These are phyloP conservation scores for Heteropelma amictum DNA, from an alignment of 2,888 invertebrate species.

Conservation along the genomic window DNA sequence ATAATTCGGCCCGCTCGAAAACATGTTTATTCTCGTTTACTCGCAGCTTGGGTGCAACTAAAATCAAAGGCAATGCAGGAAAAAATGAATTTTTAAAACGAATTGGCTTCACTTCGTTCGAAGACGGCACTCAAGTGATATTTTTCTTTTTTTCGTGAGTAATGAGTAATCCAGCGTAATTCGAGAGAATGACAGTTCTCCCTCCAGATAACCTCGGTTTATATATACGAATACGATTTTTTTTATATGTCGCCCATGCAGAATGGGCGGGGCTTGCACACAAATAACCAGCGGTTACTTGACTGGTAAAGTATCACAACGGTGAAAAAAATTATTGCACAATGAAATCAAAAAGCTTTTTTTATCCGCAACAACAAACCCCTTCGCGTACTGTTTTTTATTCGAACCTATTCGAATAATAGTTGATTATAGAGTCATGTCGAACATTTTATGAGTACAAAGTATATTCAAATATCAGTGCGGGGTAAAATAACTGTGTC, in stretches of 20 bases:
- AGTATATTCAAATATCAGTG: too few species aligned
- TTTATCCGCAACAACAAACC: too few species aligned
- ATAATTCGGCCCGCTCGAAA: slow-evolving; percentile 95
- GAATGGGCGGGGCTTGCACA: background rate
- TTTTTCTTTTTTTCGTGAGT: slow-evolving; percentile 1
- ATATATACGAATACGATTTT: background rate
- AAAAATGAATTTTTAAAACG: background rate
- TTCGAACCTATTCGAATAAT: too few species aligned
- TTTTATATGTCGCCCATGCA: background rate
- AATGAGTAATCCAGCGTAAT: slow-evolving; percentile 48
- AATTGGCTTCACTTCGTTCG: background rate
- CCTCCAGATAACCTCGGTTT: background rate
- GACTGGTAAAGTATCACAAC: too few species aligned
- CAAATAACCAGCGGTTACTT: slow-evolving; percentile 4
- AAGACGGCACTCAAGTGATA: background rate
- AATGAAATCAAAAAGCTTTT: too few species aligned
- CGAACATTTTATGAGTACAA: too few species aligned
- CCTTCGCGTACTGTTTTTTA: too few species aligned
- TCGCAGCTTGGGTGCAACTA: background rate
- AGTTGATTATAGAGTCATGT: too few species aligned
- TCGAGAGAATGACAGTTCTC: slow-evolving; percentile 34
- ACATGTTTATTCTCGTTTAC: slow-evolving; percentile 81
- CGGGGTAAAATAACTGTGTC: too few species aligned
- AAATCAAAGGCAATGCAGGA: background rate
- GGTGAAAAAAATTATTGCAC: too few species aligned